Evolutionary conservation across 2,888 invertebrate species (phyloP).

Genomic region (Mongoloraphidia duomilia): DNA sequence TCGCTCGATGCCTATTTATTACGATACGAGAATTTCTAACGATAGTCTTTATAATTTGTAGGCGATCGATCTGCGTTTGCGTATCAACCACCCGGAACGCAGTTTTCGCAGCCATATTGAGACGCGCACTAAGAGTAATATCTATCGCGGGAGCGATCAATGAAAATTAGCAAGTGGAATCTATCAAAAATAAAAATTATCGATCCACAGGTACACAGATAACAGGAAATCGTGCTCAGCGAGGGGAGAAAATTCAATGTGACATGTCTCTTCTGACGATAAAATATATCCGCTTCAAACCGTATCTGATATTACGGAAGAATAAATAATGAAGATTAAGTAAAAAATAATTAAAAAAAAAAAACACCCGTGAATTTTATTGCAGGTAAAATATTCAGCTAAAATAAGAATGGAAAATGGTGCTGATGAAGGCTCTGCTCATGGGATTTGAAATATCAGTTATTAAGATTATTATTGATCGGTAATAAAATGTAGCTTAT

Average conservation of each 20-base stretch:
- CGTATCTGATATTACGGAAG: too few relatives aligned
- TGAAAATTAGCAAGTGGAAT: constrained; percentile 27
- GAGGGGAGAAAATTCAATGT: constrained; percentile 2
- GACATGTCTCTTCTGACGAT: constrained; percentile 2
- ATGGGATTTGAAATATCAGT: too few relatives aligned
- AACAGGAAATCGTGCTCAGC: constrained; percentile 4
- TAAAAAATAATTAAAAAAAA: too few relatives aligned
- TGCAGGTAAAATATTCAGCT: too few relatives aligned
- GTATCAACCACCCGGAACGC: constrained; percentile 44
- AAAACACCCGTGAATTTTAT: too few relatives aligned
- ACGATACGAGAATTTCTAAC: background rate
- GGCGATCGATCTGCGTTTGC: constrained; percentile 37
- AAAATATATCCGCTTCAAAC: too few relatives aligned
- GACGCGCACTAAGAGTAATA: constrained; percentile 23
- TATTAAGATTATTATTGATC: too few relatives aligned
- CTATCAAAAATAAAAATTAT: constrained; percentile 14
- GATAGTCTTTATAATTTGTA: background rate
- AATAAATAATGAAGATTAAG: too few relatives aligned
- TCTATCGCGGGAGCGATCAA: constrained; percentile 27
- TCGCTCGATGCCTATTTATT: too few relatives aligned
- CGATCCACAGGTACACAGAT: constrained; percentile 2
- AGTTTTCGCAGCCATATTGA: constrained; percentile 56
- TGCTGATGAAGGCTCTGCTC: too few relatives aligned
- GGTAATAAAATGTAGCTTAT: too few relatives aligned
- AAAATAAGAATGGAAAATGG: too few relatives aligned